A percentile compares a stretch with the other conserved stretches of the same genome.
Conservation (phyloP, 2,113 vertebrate genomes). For the Pandion haliaetus region DNA sequence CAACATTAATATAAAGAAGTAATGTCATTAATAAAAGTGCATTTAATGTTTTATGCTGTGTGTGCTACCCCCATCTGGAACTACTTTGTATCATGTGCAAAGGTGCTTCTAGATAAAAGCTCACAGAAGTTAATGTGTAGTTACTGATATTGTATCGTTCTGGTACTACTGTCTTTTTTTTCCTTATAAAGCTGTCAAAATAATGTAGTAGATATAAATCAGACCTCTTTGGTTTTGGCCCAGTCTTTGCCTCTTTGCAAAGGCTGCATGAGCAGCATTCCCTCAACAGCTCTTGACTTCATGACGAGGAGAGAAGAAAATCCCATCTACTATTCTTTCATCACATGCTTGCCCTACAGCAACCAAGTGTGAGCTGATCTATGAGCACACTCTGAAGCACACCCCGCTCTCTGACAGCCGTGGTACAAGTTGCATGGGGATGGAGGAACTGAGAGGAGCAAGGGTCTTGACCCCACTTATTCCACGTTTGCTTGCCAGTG, state of each 20-base stretch:
- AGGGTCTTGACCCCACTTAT: background rate
- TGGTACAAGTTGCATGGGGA: background rate
- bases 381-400: background rate
- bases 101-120: background rate
- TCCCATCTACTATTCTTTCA: background rate
- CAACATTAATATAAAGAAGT: background rate
- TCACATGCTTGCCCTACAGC: background rate
- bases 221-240: background rate
- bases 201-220: background rate
- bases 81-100: background rate
- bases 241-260: background rate
- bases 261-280: rapidly evolving
- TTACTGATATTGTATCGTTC: background rate
- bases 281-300: background rate
- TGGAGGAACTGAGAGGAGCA: background rate
- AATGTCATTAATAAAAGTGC: background rate
- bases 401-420: background rate
- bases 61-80: background rate
- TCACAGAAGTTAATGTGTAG: background rate
- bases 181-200: background rate
- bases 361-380: background rate
- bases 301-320: background rate
- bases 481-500: rapidly evolving
- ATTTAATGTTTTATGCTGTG: background rate
- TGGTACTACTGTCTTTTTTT: background rate